Conservation (phyloP, 2,113 vertebrate genomes). For the Machaerirhynchus nigripectus region DNA sequence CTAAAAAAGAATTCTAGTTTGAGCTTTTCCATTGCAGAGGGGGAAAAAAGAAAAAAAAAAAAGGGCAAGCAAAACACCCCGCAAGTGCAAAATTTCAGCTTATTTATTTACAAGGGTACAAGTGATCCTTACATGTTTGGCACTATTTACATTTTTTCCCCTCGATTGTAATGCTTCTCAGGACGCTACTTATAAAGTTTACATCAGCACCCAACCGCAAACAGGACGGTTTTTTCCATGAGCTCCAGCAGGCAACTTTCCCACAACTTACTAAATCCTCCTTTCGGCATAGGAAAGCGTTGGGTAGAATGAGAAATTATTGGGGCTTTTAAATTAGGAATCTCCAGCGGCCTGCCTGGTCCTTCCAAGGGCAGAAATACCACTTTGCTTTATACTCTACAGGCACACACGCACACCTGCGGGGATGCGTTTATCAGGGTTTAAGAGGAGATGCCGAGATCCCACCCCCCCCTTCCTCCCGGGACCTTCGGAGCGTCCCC, state of each 20-base stretch:
- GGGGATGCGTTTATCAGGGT: fast-evolving
- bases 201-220: background rate
- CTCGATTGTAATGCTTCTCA: background rate
- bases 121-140: background rate
- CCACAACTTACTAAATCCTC: background rate
- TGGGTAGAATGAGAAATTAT: fast-evolving
- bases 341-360: fast-evolving
- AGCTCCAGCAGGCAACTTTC: background rate
- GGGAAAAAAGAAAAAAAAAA: too few relatives aligned
- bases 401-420: fast-evolving
- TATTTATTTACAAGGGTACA: background rate
- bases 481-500: background rate
- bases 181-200: background rate
- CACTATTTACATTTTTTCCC: background rate
- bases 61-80: fast-evolving
- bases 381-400: fast-evolving
- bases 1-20: background rate
- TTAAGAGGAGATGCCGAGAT: fast-evolving
- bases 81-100: background rate
- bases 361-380: fast-evolving
- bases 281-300: background rate
- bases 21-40: background rate
- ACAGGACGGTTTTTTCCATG: background rate
- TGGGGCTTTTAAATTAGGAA: fast-evolving
- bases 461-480: background rate